These are phyloP conservation scores for Oncorhynchus keta DNA, from an alignment of 2,113 vertebrate species.

Conservation along the genomic window DNA sequence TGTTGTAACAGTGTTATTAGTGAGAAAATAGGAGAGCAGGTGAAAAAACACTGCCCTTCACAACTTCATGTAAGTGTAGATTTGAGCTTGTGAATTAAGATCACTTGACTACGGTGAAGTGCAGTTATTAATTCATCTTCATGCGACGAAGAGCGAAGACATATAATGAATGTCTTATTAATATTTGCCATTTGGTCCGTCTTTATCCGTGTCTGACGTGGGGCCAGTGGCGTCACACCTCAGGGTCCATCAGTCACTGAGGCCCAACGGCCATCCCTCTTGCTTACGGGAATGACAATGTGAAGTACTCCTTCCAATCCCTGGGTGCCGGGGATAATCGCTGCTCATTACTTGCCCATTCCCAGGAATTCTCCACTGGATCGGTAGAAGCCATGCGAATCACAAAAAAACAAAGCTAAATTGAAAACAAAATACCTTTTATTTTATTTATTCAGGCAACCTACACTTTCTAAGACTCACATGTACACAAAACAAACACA, in stretches of 20 bases:
- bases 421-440: conserved; percentile 43
- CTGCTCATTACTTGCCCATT: conserved; percentile 74
- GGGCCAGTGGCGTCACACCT: conserved; percentile 41
- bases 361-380: conserved; percentile 51
- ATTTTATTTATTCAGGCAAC: conserved; percentile 15
- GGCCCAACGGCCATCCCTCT: conserved; percentile 64
- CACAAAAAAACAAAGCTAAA: conserved; percentile 10
- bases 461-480: not conserved
- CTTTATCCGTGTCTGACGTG: conserved; percentile 46
- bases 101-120: conserved; percentile 58
- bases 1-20: conserved; percentile 97
- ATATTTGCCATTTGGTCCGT: conserved; percentile 48
- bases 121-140: conserved; percentile 75
- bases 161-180: conserved; percentile 71
- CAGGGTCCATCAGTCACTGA: conserved; percentile 63
- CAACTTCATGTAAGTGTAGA: conserved; percentile 62
- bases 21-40: conserved; percentile 46
- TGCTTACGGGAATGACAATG: conserved; percentile 72
- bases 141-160: conserved; percentile 45
- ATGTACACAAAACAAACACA: conserved; percentile 38
- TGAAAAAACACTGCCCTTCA: conserved; percentile 49
- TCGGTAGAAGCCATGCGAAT: not conserved
- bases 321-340: conserved; percentile 69
- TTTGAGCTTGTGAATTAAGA: conserved; percentile 66
- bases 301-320: conserved; percentile 67